Percentiles rank a stretch among this genome's conserved stretches.
Evolutionary conservation across 2,113 vertebrate species (phyloP).

Genomic region (Diglossa brunneiventris): DNA sequence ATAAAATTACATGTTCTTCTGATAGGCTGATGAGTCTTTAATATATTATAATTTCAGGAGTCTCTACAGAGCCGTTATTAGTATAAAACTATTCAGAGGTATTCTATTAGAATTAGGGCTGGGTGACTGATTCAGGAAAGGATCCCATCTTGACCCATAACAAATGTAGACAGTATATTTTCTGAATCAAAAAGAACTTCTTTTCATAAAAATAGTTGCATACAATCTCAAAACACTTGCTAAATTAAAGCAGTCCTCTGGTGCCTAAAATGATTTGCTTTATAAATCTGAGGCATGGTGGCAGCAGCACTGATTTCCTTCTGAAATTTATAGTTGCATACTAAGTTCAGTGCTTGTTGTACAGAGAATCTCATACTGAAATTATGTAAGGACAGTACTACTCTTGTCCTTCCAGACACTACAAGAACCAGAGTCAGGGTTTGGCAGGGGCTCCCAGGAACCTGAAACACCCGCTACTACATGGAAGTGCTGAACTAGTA

Average conservation of each 20-base stretch:
- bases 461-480: neutral
- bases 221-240: neutral
- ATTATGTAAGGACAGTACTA: neutral
- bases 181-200: neutral
- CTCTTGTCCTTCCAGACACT: neutral
- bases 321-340: neutral
- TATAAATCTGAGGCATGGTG: neutral
- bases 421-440: neutral
- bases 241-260: neutral
- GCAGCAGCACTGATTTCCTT: neutral
- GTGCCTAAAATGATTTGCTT: neutral
- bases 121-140: constrained; percentile 60
- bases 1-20: constrained; percentile 78
- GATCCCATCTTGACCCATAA: constrained; percentile 1
- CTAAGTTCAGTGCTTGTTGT: neutral
- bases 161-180: constrained; percentile 8
- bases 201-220: neutral
- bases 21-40: constrained; percentile 73
- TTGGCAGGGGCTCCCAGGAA: neutral
- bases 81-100: constrained; percentile 64
- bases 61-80: constrained; percentile 72
- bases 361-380: neutral
- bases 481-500: neutral
- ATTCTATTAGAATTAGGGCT: constrained; percentile 70
- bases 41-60: constrained; percentile 76